phyloP scores from a whole-genome alignment of 23 tunicate species.

The Ciona savignyi region DNA sequence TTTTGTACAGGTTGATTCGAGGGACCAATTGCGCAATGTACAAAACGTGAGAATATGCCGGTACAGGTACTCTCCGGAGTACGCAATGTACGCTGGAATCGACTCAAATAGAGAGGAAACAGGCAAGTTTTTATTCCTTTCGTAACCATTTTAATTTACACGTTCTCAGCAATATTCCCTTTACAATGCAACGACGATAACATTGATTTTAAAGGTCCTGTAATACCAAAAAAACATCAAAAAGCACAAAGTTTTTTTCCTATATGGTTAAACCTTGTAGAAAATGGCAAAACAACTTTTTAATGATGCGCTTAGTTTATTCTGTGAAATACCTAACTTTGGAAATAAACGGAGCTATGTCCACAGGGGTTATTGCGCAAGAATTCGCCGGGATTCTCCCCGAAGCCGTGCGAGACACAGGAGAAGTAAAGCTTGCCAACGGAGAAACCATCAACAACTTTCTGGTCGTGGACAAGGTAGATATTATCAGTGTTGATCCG shows the following conservation, averaged over 20 bases:
- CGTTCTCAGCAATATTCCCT: too few relatives aligned
- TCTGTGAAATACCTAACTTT: too few relatives aligned
- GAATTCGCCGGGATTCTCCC: conserved; percentile 85
- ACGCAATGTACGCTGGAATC: conserved; percentile 87
- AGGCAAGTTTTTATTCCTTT: conserved; percentile 26
- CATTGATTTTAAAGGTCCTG: too few relatives aligned
- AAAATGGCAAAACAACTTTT: too few relatives aligned
- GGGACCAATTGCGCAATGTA: conserved; percentile 66
- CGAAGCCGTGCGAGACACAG: conserved; percentile 84
- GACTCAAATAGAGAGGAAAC: conserved; percentile 64
- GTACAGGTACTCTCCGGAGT: conserved; percentile 79
- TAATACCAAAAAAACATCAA: too few relatives aligned
- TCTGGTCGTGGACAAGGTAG: conserved; percentile 83
- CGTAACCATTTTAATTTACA: too few relatives aligned
- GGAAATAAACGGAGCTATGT: too few relatives aligned
- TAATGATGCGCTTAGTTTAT: too few relatives aligned
- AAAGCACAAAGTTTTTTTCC: too few relatives aligned
- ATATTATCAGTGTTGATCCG: not conserved
- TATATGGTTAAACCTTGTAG: too few relatives aligned
- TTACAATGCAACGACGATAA: too few relatives aligned
- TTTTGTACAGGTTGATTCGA: conserved; percentile 83
- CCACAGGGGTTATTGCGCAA: conserved; percentile 85
- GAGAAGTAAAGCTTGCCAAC: conserved; percentile 70
- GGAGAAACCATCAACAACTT: conserved; percentile 82
- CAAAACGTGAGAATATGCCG: conserved; percentile 54